These are phyloP conservation scores for Myiotriccus ornatus DNA, from an alignment of 2,797 vertebrate genomes.

Conservation along the genomic window DNA sequence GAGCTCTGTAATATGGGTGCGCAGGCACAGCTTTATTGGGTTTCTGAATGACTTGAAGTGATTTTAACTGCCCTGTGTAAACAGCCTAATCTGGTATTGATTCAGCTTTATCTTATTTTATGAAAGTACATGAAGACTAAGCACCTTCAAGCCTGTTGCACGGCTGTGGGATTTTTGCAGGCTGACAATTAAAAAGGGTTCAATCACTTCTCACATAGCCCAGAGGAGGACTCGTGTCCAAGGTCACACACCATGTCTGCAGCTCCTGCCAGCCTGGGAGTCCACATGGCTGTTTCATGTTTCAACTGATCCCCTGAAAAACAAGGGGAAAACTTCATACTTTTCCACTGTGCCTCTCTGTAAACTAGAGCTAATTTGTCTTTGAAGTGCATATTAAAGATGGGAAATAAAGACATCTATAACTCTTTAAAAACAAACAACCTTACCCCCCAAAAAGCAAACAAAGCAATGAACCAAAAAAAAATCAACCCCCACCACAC, in stretches of 20 bases:
- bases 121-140: neutral
- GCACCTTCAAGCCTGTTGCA: neutral
- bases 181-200: neutral
- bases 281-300: neutral
- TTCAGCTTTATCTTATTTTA: neutral
- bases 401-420: neutral
- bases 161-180: neutral
- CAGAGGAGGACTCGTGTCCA: accelerated
- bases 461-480: neutral
- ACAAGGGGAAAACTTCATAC: neutral
- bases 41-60: neutral
- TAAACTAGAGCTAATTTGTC: neutral
- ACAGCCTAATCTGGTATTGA: neutral
- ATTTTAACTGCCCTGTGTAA: neutral
- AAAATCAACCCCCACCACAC: too few relatives aligned
- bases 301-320: neutral
- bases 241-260: neutral
- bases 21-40: neutral
- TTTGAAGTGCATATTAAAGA: neutral
- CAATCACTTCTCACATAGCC: accelerated
- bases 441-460: too few relatives aligned
- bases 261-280: neutral
- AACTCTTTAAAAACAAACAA: neutral
- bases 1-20: neutral
- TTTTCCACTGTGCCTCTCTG: neutral